These are phyloP conservation scores for Macropis europaea DNA, from an alignment of 2,888 invertebrate genomes.

Conservation along the genomic window DNA sequence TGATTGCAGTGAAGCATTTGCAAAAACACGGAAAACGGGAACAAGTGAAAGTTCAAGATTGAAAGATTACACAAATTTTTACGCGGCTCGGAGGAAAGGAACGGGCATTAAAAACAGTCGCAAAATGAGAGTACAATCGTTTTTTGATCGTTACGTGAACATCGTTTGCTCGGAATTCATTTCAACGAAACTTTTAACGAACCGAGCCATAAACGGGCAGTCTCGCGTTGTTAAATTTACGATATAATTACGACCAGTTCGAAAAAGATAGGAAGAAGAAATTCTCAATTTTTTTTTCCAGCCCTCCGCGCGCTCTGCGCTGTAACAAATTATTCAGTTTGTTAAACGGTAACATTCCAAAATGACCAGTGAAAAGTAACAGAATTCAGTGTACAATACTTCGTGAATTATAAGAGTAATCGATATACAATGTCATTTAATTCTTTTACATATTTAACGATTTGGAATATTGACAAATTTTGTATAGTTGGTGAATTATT, in stretches of 20 bases:
- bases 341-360: not conserved
- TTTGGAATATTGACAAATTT: too few relatives aligned
- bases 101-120: not conserved
- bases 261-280: constrained; percentile 4
- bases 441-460: too few relatives aligned
- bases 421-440: too few relatives aligned
- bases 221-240: constrained; percentile 21
- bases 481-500: too few relatives aligned
- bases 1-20: not conserved
- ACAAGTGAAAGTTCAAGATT: constrained; percentile 28
- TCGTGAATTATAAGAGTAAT: too few relatives aligned
- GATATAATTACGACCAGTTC: constrained; percentile 20
- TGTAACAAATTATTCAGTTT: not conserved
- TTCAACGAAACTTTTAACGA: constrained; percentile 37
- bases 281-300: not conserved
- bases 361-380: too few relatives aligned
- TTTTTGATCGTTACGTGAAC: constrained; percentile 21
- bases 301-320: not conserved
- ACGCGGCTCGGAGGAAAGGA: not conserved
- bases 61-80: constrained; percentile 19
- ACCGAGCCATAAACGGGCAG: constrained; percentile 20
- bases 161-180: constrained; percentile 28
- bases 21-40: not conserved
- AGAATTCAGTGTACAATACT: too few relatives aligned
- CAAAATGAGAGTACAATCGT: constrained; percentile 24